Evolutionary conservation across 2,797 vertebrate species (phyloP).

Genomic region (Chloroceryle inda): DNA sequence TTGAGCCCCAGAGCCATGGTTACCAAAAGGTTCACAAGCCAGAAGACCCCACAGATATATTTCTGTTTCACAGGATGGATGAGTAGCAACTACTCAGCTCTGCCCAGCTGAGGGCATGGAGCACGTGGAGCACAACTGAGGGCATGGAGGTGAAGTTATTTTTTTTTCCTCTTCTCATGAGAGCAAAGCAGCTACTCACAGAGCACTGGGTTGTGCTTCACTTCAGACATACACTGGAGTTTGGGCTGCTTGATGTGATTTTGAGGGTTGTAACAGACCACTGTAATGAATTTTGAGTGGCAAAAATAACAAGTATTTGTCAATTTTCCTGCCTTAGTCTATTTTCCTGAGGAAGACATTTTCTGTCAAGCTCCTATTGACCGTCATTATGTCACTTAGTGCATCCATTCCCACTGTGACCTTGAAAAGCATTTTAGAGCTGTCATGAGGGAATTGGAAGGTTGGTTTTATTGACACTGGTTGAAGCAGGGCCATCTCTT

Average conservation of each 20-base stretch:
- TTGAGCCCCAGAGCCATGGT: not conserved
- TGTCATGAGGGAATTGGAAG: not conserved
- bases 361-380: not conserved
- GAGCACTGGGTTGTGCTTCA: not conserved
- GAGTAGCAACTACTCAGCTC: not conserved
- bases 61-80: not conserved
- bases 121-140: not conserved
- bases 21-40: not conserved
- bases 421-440: not conserved
- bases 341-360: not conserved
- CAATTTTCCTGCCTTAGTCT: not conserved
- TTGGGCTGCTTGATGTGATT: not conserved
- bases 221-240: not conserved
- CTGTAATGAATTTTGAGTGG: not conserved
- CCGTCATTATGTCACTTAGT: not conserved
- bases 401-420: not conserved
- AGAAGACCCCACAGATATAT: not conserved
- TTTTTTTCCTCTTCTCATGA: not conserved
- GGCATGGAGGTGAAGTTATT: not conserved
- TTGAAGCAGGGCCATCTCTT: not conserved
- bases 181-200: not conserved
- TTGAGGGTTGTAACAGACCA: not conserved
- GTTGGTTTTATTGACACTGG: not conserved
- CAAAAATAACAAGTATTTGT: not conserved
- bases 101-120: not conserved